Evolutionary conservation across 2,797 vertebrate species (phyloP), one percentile per base, ranked within the genome.

Genomic region (Molossus molossus): DNA sequence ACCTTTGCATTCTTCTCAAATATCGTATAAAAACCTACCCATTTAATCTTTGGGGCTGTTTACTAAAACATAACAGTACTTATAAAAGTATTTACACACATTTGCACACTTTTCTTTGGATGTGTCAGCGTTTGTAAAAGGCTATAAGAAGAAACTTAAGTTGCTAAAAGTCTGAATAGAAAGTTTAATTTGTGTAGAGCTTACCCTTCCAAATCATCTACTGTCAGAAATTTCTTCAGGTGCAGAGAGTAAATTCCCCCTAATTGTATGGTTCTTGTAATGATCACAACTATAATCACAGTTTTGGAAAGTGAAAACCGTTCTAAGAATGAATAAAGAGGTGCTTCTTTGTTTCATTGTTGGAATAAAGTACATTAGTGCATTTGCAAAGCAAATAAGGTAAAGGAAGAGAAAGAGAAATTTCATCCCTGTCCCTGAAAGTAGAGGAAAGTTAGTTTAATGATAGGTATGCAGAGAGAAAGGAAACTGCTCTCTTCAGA

Each of bases 161-260:
- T 75, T 92, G 65, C 77, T 79, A 82, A 91, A 45, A 88, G 80
- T 93, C 33, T 65, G 37, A 77, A 62, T 25, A 93, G 58, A 37
- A 92, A 65, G 79, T 29, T 81, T 94, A 97, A 91, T 79, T 65
- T 94, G 0, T 67, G 50, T 33, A 87, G 67, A n/a, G 57, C 23
- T 94, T 96, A 91, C 73, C 85, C 89, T 93, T 18, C n/a, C 75
- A 58, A 90, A 92, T 91, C 17, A 65, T 69, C 40, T 87, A 79
- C 80, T 95, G 76, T 80, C 45, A 93, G 70, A 95, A 94, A 40
- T 91, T 75, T 87, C 33, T 96, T 96, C 70, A 94, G 89, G 33
- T 45, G 15, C 57, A 69, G 69, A 93, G 37, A 95, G 29, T 85
- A 72, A 97, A 95, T 27, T 79, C 10, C 21, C 75, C 6, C 67